phyloP scores from a whole-genome alignment of 2,888 invertebrate genomes.

The Horisme vitalbata region DNA sequence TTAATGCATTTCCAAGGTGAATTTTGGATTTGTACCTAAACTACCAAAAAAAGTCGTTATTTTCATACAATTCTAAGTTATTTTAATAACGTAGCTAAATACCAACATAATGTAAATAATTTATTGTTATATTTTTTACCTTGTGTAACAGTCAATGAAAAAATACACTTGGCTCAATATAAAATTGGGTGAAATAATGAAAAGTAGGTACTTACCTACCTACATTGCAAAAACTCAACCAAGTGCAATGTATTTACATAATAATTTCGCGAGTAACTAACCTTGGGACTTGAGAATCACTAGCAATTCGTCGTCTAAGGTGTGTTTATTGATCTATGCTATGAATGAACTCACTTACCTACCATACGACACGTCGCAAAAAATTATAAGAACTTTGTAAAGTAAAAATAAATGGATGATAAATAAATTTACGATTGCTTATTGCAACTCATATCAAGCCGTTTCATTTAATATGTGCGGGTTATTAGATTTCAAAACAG shows the following conservation, averaged over 20 bases:
- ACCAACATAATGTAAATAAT: no score
- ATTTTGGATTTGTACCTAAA: no score
- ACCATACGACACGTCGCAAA: neutral
- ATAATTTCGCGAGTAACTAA: slow-evolving; percentile 62
- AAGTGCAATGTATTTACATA: slow-evolving; percentile 64
- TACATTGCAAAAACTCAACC: slow-evolving; percentile 38
- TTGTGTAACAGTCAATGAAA: slow-evolving; percentile 3
- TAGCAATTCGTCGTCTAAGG: slow-evolving; percentile 15
- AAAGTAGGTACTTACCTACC: slow-evolving; percentile 5
- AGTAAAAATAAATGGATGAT: no score
- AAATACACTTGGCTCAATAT: neutral
- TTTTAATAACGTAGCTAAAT: no score
- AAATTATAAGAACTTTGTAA: no score
- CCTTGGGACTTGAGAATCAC: slow-evolving; percentile 48
- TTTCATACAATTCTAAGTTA: no score
- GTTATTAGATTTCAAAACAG: slow-evolving; percentile 3
- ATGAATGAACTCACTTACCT: slow-evolving; percentile 1
- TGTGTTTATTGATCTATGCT: slow-evolving; percentile 18
- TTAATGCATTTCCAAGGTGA: no score
- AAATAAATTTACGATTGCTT: no score
- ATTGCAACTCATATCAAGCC: no score
- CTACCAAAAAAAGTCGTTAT: no score
- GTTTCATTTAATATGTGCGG: no score
- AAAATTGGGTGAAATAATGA: neutral
- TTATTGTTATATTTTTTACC: no score